Conservation (phyloP, 1,140 invertebrate genomes). For the Calephelis nemesis region DNA sequence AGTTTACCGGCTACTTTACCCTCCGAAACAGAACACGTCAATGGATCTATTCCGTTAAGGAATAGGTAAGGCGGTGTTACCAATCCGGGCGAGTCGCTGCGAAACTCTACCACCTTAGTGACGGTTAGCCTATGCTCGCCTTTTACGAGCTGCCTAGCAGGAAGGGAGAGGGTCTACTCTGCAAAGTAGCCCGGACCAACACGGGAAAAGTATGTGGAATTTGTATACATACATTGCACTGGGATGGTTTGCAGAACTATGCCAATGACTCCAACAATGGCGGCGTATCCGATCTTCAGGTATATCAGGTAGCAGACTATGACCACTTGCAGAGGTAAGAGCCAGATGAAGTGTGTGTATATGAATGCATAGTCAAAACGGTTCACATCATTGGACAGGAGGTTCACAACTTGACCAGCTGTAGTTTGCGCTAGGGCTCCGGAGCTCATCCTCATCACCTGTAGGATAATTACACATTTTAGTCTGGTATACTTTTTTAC, state of each 20-base stretch:
- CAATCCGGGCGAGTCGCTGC: too few relatives aligned
- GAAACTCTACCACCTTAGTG: too few relatives aligned
- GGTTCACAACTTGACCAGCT: conserved; percentile 90
- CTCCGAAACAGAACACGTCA: too few relatives aligned
- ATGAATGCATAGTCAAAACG: conserved; percentile 83
- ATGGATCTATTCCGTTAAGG: too few relatives aligned
- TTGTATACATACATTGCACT: conserved; percentile 80
- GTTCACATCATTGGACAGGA: conserved; percentile 90
- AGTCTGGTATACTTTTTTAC: background rate
- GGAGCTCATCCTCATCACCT: conserved; percentile 83
- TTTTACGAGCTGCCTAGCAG: too few relatives aligned
- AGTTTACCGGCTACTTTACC: too few relatives aligned
- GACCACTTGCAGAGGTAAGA: conserved; percentile 86
- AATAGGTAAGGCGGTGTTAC: too few relatives aligned
- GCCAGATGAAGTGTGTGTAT: conserved; percentile 85
- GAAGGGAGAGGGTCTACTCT: too few relatives aligned
- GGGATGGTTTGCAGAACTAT: conserved; percentile 84
- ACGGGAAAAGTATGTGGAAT: background rate
- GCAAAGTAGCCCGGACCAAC: too few relatives aligned
- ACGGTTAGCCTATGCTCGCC: too few relatives aligned
- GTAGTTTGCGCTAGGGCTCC: conserved; percentile 86
- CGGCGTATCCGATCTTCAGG: conserved; percentile 84
- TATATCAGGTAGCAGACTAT: conserved; percentile 86
- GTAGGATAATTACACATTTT: conserved; percentile 19
- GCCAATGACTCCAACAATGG: conserved; percentile 85